Base-by-base conservation (phyloP, 2,113 vertebrate species). In the Cyprichromis sp. region DNA sequence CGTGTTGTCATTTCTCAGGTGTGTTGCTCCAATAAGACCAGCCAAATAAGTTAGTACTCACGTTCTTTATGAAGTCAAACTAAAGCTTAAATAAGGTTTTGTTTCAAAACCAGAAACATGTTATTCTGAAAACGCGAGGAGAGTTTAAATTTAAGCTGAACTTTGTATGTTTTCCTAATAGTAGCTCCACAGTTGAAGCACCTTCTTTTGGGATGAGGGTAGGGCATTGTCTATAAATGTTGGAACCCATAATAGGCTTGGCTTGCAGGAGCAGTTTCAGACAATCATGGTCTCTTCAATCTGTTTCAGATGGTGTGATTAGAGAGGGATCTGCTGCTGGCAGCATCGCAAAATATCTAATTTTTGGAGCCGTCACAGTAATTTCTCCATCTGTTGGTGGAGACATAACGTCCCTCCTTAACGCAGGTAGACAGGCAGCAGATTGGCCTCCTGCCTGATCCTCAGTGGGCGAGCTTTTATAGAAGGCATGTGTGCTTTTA, bases 251-350 rank as follows among this genome's bases (percentile, higher is more conserved):
- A 81, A 89, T 42, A 79, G 54, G 31, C 34, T 42, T 29, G 63
- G 40, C 34, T 78, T 82, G 63, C 21, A 61, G 71, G 84, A 88
- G 63, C 89, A 42, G 38, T 85, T 87, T 89, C 80, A 89, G 55
- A 89, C 78, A 85, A 66, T 87, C 81, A 71, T 36, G 45, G 89
- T 89, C 55, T 73, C 87, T 90, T 92, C 81, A 86, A 86, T 91
- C 76, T 52, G 80, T 83, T 87, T 93, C 89, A 89, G 88, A 89
- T 87, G 88, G 80, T 84, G 83, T 92, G 89, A 93, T 93, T 91
- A 87, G 66, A 85, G 82, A 87, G 52, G 9, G 34, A 83, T 89
- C 79, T 81, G 68, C 61, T 29, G 42, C 79, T 80, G 86, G 86
- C 81, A 76, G 55, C 57, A 76, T 55, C 78, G 73, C 91, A 82